These are phyloP conservation scores for Vollenhovia emeryi DNA, from an alignment of 1,140 invertebrate species.

Conservation along the genomic window DNA sequence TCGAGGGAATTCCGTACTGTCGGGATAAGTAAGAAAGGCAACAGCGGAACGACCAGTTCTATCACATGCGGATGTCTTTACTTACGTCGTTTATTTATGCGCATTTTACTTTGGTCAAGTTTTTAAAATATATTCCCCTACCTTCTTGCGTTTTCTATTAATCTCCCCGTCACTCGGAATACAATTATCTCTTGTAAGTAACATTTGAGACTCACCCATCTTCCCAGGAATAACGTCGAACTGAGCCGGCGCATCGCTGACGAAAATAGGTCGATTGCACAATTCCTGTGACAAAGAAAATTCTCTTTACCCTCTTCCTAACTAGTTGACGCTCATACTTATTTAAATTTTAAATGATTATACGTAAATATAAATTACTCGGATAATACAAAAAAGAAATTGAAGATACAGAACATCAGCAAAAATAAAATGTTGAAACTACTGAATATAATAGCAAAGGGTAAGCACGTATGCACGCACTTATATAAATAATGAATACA, in stretches of 20 bases:
- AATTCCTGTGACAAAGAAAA: constrained; percentile 89
- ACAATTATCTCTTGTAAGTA: constrained; percentile 3
- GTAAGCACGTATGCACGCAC: not conserved
- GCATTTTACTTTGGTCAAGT: not conserved
- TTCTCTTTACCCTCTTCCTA: not conserved
- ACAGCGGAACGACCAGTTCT: constrained; percentile 74
- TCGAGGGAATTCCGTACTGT: constrained; percentile 66
- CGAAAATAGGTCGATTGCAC: constrained; percentile 91
- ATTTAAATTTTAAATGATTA: not conserved
- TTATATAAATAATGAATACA: not conserved
- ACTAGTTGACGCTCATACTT: not conserved
- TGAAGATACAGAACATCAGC: not conserved
- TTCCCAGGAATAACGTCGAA: constrained; percentile 95
- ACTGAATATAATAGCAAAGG: not conserved
- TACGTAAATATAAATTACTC: not conserved
- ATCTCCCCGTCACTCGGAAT: not conserved
- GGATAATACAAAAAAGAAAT: not conserved
- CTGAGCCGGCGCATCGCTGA: constrained; percentile 91
- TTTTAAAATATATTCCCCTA: not conserved
- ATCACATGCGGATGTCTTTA: constrained; percentile 33
- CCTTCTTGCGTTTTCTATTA: too few relatives aligned
- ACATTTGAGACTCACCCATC: constrained; percentile 89
- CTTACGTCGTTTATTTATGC: constrained; percentile 45
- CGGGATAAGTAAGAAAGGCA: constrained; percentile 46
- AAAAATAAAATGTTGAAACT: not conserved